phyloP scores from a whole-genome alignment of 2,113 vertebrate species.

The Leucoraja erinaceus region DNA sequence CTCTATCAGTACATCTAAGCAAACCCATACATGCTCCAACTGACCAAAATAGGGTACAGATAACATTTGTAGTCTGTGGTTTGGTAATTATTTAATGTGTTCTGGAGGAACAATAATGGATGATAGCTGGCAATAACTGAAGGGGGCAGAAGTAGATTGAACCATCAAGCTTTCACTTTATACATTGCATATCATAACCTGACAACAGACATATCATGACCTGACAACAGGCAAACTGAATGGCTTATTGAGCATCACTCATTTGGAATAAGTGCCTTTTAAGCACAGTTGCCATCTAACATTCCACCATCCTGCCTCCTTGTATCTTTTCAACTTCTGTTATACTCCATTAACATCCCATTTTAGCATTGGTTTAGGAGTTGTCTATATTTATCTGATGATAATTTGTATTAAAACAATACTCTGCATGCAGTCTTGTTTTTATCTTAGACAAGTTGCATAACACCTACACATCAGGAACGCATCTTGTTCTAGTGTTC shows the following conservation, averaged over 20 bases:
- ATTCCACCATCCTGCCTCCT: background rate
- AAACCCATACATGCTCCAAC: background rate
- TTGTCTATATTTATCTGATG: background rate
- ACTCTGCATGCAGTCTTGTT: background rate
- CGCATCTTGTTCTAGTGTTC: background rate
- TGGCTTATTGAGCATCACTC: too few relatives aligned
- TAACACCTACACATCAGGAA: background rate
- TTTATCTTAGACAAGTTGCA: too few relatives aligned
- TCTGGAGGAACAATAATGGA: background rate
- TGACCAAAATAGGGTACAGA: background rate
- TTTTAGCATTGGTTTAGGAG: background rate
- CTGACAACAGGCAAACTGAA: background rate
- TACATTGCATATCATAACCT: background rate
- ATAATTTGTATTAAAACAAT: background rate
- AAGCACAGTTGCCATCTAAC: background rate
- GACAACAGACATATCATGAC: background rate
- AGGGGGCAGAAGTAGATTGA: background rate
- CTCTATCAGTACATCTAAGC: background rate
- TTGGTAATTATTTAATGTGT: background rate
- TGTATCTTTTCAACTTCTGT: too few relatives aligned
- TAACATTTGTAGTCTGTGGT: background rate
- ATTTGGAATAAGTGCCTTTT: background rate
- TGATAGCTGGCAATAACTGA: background rate
- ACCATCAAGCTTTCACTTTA: background rate
- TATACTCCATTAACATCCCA: background rate